Percentiles rank a stretch among this genome's conserved stretches.
phyloP scores from a whole-genome alignment of 2,888 invertebrate species.

The Gryllus longicercus region DNA sequence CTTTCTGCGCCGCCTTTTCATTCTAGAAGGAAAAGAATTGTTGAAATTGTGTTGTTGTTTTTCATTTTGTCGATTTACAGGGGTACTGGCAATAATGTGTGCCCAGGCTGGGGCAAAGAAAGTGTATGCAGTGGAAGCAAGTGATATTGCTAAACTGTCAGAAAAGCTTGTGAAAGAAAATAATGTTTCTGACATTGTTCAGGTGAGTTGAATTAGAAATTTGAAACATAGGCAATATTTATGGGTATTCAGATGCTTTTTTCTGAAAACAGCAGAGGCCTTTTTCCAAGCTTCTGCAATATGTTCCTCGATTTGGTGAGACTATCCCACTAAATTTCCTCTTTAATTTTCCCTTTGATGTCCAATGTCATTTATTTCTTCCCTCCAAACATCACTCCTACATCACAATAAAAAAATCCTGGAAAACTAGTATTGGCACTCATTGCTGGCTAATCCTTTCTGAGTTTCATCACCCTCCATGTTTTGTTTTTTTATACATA shows the following conservation, averaged over 20 bases:
- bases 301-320: not conserved
- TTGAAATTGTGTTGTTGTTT: no score
- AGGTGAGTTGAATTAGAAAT: conserved; percentile 49
- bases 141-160: conserved; percentile 63
- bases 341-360: no score
- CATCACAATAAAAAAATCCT: no score
- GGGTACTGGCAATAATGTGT: conserved; percentile 85
- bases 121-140: conserved; percentile 83
- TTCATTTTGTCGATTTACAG: conserved; percentile 41
- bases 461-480: no score
- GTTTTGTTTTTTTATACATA: no score
- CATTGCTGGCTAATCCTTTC: no score
- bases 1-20: no score
- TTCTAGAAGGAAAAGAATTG: no score
- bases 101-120: conserved; percentile 85
- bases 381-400: no score
- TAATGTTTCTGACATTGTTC: conserved; percentile 60
- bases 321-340: not conserved
- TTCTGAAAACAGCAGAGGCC: no score
- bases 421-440: no score
- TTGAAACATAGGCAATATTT: not conserved
- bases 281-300: not conserved
- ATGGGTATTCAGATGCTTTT: not conserved
- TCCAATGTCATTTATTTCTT: no score
- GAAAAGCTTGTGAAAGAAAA: conserved; percentile 68